phyloP scores from a whole-genome alignment of 2,797 vertebrate species.

The Mallotus villosus region DNA sequence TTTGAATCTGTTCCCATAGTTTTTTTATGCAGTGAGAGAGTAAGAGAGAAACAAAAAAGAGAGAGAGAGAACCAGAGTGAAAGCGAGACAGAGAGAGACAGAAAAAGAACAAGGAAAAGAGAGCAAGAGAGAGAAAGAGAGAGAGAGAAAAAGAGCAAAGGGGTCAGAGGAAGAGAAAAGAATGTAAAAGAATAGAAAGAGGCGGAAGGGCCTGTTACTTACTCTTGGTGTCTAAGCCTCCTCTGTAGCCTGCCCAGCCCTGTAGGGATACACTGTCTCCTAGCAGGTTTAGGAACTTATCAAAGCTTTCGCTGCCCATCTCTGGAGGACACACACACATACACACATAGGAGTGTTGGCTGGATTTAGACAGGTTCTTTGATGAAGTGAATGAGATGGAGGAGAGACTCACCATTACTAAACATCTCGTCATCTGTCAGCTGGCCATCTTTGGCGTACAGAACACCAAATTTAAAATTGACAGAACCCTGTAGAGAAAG shows the following conservation, averaged over 20 bases:
- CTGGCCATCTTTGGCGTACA: slow-evolving; percentile 97
- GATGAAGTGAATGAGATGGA: neutral
- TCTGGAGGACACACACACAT: slow-evolving; percentile 70
- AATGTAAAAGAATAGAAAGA: neutral
- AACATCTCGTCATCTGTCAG: slow-evolving; percentile 99
- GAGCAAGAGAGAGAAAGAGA: neutral
- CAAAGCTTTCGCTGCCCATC: slow-evolving; percentile 90
- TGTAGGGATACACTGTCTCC: slow-evolving; percentile 90
- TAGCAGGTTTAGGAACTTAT: slow-evolving; percentile 89
- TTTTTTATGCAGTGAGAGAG: neutral
- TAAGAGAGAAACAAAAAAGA: neutral
- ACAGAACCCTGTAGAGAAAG: slow-evolving; percentile 85
- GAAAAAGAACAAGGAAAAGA: neutral
- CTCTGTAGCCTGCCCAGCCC: slow-evolving; percentile 96
- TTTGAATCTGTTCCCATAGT: neutral
- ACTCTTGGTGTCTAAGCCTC: slow-evolving; percentile 98
- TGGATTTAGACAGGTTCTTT: neutral
- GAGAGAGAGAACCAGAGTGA: neutral
- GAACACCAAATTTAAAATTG: slow-evolving; percentile 98
- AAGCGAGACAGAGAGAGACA: neutral
- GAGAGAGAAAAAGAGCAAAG: neutral
- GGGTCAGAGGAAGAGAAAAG: neutral
- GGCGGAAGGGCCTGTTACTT: slow-evolving; percentile 50
- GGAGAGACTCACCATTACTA: slow-evolving; percentile 87
- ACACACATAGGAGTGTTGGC: neutral